Percentiles rank a stretch among this genome's conserved stretches.
phyloP scores from a whole-genome alignment of 2,113 vertebrate species.

The Muscicapa adusta region DNA sequence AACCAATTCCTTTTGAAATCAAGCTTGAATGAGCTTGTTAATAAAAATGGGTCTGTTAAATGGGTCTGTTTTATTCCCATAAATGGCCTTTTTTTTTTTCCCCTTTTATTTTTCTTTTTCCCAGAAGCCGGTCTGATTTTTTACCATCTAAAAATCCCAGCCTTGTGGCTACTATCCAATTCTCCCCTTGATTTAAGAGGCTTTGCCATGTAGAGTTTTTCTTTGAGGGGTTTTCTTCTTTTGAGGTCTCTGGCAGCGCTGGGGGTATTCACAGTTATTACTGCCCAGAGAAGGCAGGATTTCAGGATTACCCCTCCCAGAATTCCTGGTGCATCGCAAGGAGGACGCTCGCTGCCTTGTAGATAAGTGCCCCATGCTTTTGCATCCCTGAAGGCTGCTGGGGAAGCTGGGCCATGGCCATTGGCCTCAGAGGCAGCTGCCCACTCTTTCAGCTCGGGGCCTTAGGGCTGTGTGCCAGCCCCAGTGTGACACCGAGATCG shows the following conservation, averaged over 20 bases:
- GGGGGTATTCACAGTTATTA: not conserved
- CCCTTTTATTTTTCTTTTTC: not conserved
- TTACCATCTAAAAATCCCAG: not conserved
- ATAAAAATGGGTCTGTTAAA: slow-evolving; percentile 19
- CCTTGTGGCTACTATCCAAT: not conserved
- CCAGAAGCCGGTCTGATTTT: not conserved
- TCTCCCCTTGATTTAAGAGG: not conserved
- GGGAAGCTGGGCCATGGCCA: not conserved
- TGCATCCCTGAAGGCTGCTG: not conserved
- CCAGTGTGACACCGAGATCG: not conserved
- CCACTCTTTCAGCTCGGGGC: accelerated
- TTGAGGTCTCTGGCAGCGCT: not conserved
- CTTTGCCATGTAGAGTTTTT: not conserved
- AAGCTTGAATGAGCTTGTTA: slow-evolving; percentile 16
- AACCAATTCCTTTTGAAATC: slow-evolving; percentile 32
- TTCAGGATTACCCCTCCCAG: not conserved
- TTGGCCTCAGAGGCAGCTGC: not conserved
- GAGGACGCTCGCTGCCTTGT: not conserved
- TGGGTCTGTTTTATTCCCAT: not conserved
- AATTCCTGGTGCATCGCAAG: not conserved
- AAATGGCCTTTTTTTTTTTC: not conserved
- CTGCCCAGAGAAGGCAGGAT: not conserved
- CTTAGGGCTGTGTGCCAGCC: not conserved
- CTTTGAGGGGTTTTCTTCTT: not conserved
- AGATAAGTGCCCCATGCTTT: not conserved